Base-by-base conservation (phyloP, 2,113 vertebrate species). In the Clarias magur region DNA sequence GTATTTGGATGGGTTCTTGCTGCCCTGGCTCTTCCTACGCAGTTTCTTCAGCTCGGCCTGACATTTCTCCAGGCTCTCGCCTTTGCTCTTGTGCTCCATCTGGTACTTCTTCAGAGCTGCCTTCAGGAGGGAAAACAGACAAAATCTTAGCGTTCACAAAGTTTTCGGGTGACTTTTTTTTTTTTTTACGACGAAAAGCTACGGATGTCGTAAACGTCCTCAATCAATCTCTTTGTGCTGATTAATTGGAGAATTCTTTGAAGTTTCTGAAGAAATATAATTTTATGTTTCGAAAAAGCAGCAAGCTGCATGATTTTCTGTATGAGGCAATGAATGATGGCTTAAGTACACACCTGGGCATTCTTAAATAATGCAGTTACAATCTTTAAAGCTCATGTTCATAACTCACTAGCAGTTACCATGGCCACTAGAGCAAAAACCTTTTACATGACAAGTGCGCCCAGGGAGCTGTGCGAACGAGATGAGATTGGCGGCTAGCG, bases 61-160 rank as follows among this genome's bases (percentile, higher is more conserved):
- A 92, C 97, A 98, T 92, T 99, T 99, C 93, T 99, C 98, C 53
- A 99, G 94, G 0, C 97, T 96, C 30, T 99, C 98, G 0, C 97
- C 96, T 92, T 96, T 98, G 95, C 93, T 97, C 94, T 98, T 96
- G 91, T 99, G 97, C 91, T 99, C 98, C 0, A 97, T 92, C 94
- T 99, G 98, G 94, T 99, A 99, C 84, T 99, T 99, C 93, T 99
- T 99, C 92, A 99, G 94, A 0, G 98, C 98, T 42, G 98, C 98
- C 98, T 99, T 93, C 30, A 54, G 83, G n/a, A 72, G 85, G 62
- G 78, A 88, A 88, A 57, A 86, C 76, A 82, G 80, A 86, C 25
- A 68, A 17, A 67, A 53, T 62, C 76, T 88, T 72, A 65, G 65
- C 30, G 76, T 42, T 60, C 68, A 63, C 84, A 67, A 75, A 85